Percentiles rank a stretch among this genome's conserved stretches.
These are phyloP conservation scores for Oxygymnocypris stewartii DNA, from an alignment of 2,113 vertebrate species.

Conservation along the genomic window DNA sequence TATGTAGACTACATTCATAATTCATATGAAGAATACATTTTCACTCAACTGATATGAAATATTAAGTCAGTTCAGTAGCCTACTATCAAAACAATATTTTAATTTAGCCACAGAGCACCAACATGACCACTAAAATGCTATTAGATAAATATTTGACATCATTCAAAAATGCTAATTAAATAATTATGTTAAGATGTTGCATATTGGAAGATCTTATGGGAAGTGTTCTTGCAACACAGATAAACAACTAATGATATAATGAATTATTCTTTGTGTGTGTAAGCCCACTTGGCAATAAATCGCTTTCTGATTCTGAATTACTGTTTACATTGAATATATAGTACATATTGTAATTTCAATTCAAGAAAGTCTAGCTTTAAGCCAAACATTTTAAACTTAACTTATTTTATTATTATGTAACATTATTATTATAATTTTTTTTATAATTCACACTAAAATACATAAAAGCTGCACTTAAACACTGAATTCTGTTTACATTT, in stretches of 20 bases:
- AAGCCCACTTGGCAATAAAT: too few relatives aligned
- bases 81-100: too few relatives aligned
- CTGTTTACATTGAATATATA: too few relatives aligned
- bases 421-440: too few relatives aligned
- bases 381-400: too few relatives aligned
- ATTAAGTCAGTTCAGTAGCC: not conserved
- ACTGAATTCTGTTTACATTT: not conserved
- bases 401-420: too few relatives aligned
- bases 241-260: not conserved
- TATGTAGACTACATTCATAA: not conserved
- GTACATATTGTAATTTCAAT: too few relatives aligned
- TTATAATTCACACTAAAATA: too few relatives aligned
- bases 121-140: not conserved
- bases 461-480: too few relatives aligned
- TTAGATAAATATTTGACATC: not conserved
- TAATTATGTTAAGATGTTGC: not conserved
- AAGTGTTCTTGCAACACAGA: not conserved
- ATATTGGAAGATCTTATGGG: not conserved
- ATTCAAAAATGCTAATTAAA: not conserved
- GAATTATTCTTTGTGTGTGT: too few relatives aligned
- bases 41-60: not conserved
- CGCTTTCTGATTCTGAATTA: too few relatives aligned
- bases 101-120: not conserved
- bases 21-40: not conserved
- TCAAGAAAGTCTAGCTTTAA: too few relatives aligned